These are phyloP conservation scores for Diabrotica undecimpunctata DNA, from an alignment of 1,140 invertebrate genomes.

Conservation along the genomic window DNA sequence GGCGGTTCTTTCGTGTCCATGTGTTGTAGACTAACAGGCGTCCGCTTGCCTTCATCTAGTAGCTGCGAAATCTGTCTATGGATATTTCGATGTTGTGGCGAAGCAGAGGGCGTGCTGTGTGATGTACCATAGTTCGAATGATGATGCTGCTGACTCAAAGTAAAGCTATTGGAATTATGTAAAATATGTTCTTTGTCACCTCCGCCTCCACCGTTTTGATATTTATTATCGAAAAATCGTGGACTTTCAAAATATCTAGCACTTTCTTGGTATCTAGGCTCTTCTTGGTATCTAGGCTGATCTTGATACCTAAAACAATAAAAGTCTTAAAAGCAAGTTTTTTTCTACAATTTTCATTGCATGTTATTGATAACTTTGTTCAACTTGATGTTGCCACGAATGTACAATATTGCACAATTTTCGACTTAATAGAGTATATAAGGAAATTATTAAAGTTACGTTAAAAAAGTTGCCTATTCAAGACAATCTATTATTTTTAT, in stretches of 20 bases:
- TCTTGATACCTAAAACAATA: slow-evolving; percentile 14
- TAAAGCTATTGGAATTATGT: slow-evolving; percentile 44
- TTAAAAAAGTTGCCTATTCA: too few relatives aligned
- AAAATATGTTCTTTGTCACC: slow-evolving; percentile 38
- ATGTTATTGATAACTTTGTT: too few relatives aligned
- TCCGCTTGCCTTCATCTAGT: slow-evolving; percentile 37
- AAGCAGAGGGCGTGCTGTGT: slow-evolving; percentile 46
- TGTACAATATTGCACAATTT: too few relatives aligned
- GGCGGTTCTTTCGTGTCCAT: slow-evolving; percentile 29
- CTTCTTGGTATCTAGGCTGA: too few relatives aligned
- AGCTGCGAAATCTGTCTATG: slow-evolving; percentile 47
- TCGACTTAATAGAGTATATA: too few relatives aligned
- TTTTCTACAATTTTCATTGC: too few relatives aligned
- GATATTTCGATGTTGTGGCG: slow-evolving; percentile 45
- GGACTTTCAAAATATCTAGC: slow-evolving; percentile 15
- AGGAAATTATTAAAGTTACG: too few relatives aligned
- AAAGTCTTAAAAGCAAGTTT: too few relatives aligned
- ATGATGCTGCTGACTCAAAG: slow-evolving; percentile 45
- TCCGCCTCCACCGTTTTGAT: slow-evolving; percentile 41
- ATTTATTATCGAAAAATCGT: slow-evolving; percentile 20
- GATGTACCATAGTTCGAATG: slow-evolving; percentile 45
- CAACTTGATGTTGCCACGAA: too few relatives aligned
- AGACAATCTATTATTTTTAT: too few relatives aligned
- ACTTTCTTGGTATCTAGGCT: slow-evolving; percentile 25
- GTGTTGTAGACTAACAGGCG: slow-evolving; percentile 47